Base-by-base conservation (phyloP, 2,797 vertebrate genomes). In the Pteronotus mesoamericanus region DNA sequence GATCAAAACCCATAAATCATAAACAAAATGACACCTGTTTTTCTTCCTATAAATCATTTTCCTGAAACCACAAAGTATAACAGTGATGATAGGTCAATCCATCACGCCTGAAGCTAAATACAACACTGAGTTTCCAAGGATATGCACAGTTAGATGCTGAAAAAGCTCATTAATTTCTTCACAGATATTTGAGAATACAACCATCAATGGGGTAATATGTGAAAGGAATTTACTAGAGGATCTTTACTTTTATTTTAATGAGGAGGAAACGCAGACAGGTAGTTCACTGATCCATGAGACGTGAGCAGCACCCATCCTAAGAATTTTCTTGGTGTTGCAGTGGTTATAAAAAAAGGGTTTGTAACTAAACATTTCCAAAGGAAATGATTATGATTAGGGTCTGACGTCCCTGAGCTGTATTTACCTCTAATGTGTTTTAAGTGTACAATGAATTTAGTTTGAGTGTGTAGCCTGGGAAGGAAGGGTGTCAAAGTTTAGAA, bases 21-120 rank as follows among this genome's bases (percentile, higher is more conserved):
- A 96, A 95, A 91, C 71, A 95, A 94, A 97, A 93, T 91, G 86
- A 96, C 0, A 14, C 34, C 78, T 95, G 82, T 82, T 95, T 97
- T 95, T 89, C 89, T 94, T 93, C 94, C 80, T 96, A 94, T 91
- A 96, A 96, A 91, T 97, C 84, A 93, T 94, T 96, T 95, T 91
- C 80, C 96, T 51, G n/a, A 89, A 96, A 80, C 64, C 24, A 0
- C 78, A 79, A 87, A 89, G 37, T 95, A 29, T 79, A 95, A 82
- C 83, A 89, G 34, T 4, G 18, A 37, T 44, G 37, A 55, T 92
- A 21, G 83, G 92, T 95, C 94, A 96, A 97, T 95, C 94, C 59
- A 95, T 96, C 95, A 97, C 53, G 59, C 83, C 83, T 77, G 57
- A 71, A 85, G 91, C 89, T 95, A 95, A 96, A 89, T 66, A 64